These are phyloP conservation scores for Nothoprocta perdicaria DNA, from an alignment of 2,113 vertebrate genomes.

Conservation along the genomic window DNA sequence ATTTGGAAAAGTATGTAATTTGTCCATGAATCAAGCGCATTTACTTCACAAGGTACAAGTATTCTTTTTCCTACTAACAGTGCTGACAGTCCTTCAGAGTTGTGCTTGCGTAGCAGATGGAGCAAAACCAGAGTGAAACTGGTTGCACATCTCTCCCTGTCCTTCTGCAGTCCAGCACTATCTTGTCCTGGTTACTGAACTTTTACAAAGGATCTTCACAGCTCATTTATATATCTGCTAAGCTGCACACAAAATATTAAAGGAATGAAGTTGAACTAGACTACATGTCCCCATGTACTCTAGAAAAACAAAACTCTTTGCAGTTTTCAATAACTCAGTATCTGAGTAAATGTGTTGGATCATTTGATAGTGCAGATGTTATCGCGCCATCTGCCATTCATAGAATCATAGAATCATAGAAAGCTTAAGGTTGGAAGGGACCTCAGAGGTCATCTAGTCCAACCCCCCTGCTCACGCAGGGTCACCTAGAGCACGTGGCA, in stretches of 20 bases:
- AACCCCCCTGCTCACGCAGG: too few species aligned
- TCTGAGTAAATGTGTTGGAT: accelerated
- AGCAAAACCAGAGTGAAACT: neutral
- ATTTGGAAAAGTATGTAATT: neutral
- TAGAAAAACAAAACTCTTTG: neutral
- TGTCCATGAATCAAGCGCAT: neutral
- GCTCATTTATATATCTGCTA: neutral
- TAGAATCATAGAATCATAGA: too few species aligned
- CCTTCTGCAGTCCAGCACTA: neutral
- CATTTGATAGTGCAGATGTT: neutral
- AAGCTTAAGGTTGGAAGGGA: too few species aligned
- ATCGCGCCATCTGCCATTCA: neutral
- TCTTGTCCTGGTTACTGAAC: neutral
- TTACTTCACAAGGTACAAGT: neutral
- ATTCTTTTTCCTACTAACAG: accelerated
- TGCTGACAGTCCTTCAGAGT: neutral
- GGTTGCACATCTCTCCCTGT: neutral
- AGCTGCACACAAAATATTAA: neutral
- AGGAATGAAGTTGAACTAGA: neutral
- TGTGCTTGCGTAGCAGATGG: neutral
- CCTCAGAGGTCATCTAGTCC: too few species aligned
- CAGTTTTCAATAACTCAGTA: accelerated
- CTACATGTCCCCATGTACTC: neutral
- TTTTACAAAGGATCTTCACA: neutral
- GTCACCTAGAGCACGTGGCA: too few species aligned